Evolutionary conservation across 92 coral and sea anemone species (phyloP).

Genomic region (Parazoanthus atlanticus): DNA sequence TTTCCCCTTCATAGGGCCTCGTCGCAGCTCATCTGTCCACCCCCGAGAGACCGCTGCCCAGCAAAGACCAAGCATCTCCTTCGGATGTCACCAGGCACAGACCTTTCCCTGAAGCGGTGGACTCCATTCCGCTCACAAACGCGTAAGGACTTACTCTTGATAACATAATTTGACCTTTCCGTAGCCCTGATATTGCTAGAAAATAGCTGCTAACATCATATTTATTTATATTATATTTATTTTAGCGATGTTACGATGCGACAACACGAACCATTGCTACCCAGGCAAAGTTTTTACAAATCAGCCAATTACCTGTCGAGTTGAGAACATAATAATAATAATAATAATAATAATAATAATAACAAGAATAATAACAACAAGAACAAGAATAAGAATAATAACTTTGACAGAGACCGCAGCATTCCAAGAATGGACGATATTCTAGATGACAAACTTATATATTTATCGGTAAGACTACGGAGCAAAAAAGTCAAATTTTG

Average conservation of each 20-base stretch:
- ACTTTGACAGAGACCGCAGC: conserved; percentile 73
- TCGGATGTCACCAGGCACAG: conserved; percentile 64
- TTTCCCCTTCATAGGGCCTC: conserved; percentile 56
- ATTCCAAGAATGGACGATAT: conserved; percentile 91
- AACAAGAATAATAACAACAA: too few relatives aligned
- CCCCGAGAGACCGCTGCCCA: conserved; percentile 86
- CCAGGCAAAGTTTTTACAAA: too few relatives aligned
- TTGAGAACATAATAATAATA: too few relatives aligned
- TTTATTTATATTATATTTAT: too few relatives aligned
- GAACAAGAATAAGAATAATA: too few relatives aligned
- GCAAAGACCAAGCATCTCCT: conserved; percentile 51
- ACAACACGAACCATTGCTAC: too few relatives aligned
- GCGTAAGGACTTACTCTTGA: conserved; percentile 63
- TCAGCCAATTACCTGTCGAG: too few relatives aligned
- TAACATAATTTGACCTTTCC: neutral
- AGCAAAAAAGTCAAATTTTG: too few relatives aligned
- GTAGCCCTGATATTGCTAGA: neutral
- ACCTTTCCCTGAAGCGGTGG: conserved; percentile 86
- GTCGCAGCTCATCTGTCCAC: conserved; percentile 78
- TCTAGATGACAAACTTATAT: conserved; percentile 74
- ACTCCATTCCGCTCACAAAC: conserved; percentile 71
- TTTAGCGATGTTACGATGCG: too few relatives aligned
- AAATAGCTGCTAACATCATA: too few relatives aligned
- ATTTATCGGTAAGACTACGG: too few relatives aligned
- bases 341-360: too few relatives aligned